phyloP scores from a whole-genome alignment of 2,797 vertebrate species.

The Chaunax sp. region DNA sequence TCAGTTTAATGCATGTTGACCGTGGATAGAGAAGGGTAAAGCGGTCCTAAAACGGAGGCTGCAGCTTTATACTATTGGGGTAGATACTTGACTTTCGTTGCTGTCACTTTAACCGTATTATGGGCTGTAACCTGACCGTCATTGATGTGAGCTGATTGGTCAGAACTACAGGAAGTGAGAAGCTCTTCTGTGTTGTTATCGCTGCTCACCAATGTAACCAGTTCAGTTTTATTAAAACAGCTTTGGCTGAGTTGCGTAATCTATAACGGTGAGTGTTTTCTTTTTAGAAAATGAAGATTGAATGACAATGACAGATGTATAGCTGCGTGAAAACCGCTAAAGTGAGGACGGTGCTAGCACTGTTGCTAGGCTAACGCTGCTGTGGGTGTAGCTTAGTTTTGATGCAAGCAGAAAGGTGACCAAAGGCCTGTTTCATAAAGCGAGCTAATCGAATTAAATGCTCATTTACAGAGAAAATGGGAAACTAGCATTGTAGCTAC shows the following conservation, averaged over 20 bases:
- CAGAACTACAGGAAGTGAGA: slow-evolving; percentile 48
- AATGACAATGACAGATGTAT: not conserved
- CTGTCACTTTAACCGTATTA: slow-evolving; percentile 42
- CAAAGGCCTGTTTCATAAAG: not conserved
- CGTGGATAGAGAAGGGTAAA: too few relatives aligned
- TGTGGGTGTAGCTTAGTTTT: slow-evolving; percentile 25
- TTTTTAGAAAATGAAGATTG: not conserved
- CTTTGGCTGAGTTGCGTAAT: not conserved
- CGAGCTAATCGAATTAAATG: not conserved
- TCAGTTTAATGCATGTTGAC: too few relatives aligned
- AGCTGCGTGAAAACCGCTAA: not conserved
- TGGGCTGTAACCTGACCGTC: slow-evolving; percentile 2
- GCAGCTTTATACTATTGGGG: too few relatives aligned
- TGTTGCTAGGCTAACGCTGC: slow-evolving; percentile 31
- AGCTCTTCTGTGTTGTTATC: slow-evolving; percentile 53
- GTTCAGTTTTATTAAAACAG: not conserved
- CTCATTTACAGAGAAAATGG: too few relatives aligned
- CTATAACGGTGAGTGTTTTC: slow-evolving; percentile 29
- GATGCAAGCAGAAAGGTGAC: slow-evolving; percentile 34
- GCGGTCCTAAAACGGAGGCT: too few relatives aligned
- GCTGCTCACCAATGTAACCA: slow-evolving; percentile 1
- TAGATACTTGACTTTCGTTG: too few relatives aligned
- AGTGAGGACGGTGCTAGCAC: slow-evolving; percentile 1
- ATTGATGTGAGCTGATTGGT: slow-evolving; percentile 47
- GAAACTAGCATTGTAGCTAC: too few relatives aligned